Base-by-base conservation (phyloP, 2,797 vertebrate genomes). In the Mus minutoides region DNA sequence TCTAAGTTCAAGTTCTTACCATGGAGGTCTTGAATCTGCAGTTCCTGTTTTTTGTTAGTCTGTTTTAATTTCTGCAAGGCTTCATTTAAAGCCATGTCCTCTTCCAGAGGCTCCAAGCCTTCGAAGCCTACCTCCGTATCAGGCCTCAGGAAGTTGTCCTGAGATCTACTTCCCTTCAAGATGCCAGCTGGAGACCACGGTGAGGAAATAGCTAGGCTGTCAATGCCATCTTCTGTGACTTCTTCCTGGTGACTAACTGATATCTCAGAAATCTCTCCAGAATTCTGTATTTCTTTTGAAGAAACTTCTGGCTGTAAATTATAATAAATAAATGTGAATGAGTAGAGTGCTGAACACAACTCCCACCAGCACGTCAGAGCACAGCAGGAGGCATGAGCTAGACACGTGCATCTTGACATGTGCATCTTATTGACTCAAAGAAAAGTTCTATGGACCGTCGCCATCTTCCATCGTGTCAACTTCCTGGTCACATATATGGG, bases 1-100 rank as follows among this genome's bases (percentile, higher is more conserved):
- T 97, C 94, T 91, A 98, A 87, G 77, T 79, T 88, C 54, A 67
- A 46, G 49, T 96, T 97, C 71, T 58, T 71, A 31, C 21, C 56
- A 46, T 96, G 97, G 49, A 98, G 92, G 82, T 97, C 95, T 75
- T 88, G 95, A 84, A 98, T 96, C 88, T 49, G 78, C n/a, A 22
- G 58, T 62, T 97, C 95, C 85, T 98, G 95, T n/a, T 94, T 76
- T 83, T 89, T 96, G 90, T 97, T 96, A 56, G 84, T 91, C 26
- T 26, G 40, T 54, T 92, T 96, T 67, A 97, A 88, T 31, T 87
- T 98, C 88, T 4, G 19, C 7, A 97, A 79, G 64, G 58, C 94
- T 92, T 97, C 78, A 14, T 92, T 94, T 88, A 97, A 91, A 86
- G 78, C 96, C 91, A 93, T 54, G 82, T 95, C 91, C 40, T 95